Evolutionary conservation across 2,888 invertebrate species (phyloP).

Genomic region (Abrostola tripartita): DNA sequence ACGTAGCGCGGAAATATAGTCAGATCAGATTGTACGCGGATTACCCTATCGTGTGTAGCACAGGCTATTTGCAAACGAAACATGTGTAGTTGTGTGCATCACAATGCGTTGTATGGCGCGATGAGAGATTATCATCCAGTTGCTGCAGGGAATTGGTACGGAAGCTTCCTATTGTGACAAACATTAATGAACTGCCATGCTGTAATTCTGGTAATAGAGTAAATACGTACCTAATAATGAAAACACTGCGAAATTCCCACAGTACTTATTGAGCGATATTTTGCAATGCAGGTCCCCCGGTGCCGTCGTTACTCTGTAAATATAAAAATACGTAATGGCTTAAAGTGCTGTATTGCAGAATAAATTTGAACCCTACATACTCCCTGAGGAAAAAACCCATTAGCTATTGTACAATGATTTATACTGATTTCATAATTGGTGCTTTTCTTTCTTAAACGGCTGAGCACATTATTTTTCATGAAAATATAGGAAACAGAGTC

Average conservation of each 20-base stretch:
- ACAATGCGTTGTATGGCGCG: constrained; percentile 1
- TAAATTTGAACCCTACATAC: constrained; percentile 1
- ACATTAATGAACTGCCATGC: constrained; percentile 12
- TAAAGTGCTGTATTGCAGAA: constrained; percentile 7
- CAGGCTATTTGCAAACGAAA: constrained; percentile 28
- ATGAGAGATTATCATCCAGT: constrained; percentile 43
- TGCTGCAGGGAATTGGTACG: constrained; percentile 17
- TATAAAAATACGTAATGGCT: neutral
- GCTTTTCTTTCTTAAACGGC: constrained; percentile 19
- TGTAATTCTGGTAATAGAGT: neutral
- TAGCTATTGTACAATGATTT: constrained; percentile 24
- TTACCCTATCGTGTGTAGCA: constrained; percentile 11
- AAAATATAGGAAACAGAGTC: constrained; percentile 23
- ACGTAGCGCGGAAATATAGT: constrained; percentile 10
- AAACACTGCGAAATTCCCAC: constrained; percentile 5
- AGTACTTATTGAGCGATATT: constrained; percentile 8
- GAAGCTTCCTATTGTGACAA: constrained; percentile 9
- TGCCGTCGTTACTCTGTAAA: constrained; percentile 7
- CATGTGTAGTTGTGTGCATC: constrained; percentile 13
- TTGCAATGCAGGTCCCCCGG: constrained; percentile 1
- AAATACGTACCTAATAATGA: neutral
- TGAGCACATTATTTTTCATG: constrained; percentile 14
- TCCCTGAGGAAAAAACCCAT: constrained; percentile 35
- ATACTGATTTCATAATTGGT: constrained; percentile 21
- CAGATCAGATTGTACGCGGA: constrained; percentile 32